Evolutionary conservation across 30 jellyfish, hydroid and myxozoan species (phyloP), one percentile per base, ranked within the genome.

Genomic region (Cassiopea xamachana): DNA sequence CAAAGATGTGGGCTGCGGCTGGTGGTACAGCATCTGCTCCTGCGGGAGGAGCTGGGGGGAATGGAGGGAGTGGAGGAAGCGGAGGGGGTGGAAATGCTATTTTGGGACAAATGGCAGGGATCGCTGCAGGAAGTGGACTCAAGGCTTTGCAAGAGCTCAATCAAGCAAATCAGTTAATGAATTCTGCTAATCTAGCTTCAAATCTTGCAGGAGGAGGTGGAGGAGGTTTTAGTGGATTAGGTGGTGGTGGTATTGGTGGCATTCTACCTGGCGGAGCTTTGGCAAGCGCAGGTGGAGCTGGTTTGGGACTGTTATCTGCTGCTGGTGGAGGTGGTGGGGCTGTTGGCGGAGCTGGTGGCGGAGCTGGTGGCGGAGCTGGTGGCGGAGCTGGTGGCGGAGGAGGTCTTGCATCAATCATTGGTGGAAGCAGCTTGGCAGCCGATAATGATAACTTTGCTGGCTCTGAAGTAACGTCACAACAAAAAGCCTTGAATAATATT

Each of bases 1-100:
- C 97, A 4, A 87, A 91, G 69, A 95, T 94, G 92, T 69, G 84
- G 91, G 93, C 96, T 45, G 98, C 98, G 10, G 93, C 93, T 48
- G 96, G 93, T 6, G 92, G 92, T 48, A 89, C 86, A 15, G 79
- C 81, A 1, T 48, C 80, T 15, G 92, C 80, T 45, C 51, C 81
- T 8, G 74, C 80, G 3, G 94, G 73, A 18, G 93, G 97, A 39
- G 95, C 91, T 67, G 94, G 90, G 16, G 91, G 75, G 2, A 79
- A 74, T 47, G 95, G 90, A 17, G 93, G 80, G 4, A 88, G 75
- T 18, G 92, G 85, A 50, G 87, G 82, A 5, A 83, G 88, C 14
- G 93, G 68, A 6, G 90, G 69, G 3, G 50, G 82, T 27, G 87
- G 51, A 27, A 27, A 27, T 18, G 89, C 92, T 47, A 64, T 55